phyloP scores from a whole-genome alignment of 2,113 vertebrate species.

The Gallinago paraguaiae region DNA sequence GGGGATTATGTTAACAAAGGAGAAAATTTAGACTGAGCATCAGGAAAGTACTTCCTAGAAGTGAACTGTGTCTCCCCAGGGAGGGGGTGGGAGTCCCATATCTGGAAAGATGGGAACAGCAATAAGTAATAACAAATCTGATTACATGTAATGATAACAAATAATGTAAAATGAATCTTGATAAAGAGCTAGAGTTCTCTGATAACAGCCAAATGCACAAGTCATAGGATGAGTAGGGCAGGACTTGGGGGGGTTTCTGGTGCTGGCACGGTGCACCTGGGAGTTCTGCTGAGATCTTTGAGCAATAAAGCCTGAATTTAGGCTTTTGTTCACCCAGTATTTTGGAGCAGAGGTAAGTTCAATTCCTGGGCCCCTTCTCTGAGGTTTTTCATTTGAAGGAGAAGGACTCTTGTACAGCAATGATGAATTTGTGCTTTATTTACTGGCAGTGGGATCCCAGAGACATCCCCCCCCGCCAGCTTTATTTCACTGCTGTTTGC shows the following conservation, averaged over 20 bases:
- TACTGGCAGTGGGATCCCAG: neutral
- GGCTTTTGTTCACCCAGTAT: neutral
- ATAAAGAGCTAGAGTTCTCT: neutral
- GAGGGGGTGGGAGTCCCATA: constrained; percentile 50
- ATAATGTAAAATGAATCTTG: constrained; percentile 6
- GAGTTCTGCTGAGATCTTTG: neutral
- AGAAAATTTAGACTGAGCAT: constrained; percentile 6
- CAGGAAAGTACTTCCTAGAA: constrained; percentile 55
- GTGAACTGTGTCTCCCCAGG: constrained; percentile 3
- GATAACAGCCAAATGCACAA: neutral
- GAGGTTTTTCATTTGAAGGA: neutral
- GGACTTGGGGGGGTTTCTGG: neutral
- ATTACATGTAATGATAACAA: constrained; percentile 35
- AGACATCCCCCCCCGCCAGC: neutral
- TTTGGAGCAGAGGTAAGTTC: neutral
- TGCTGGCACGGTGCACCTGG: neutral
- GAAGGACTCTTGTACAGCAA: neutral
- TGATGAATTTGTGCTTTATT: neutral
- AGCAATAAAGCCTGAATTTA: neutral
- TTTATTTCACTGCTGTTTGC: neutral
- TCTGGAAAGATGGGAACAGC: constrained; percentile 11
- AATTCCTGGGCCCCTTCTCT: neutral
- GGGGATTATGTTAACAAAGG: neutral
- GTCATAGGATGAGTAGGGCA: neutral
- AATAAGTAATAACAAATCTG: neutral